Conservation (phyloP, 2,797 vertebrate genomes). For the Gastrophryne carolinensis region DNA sequence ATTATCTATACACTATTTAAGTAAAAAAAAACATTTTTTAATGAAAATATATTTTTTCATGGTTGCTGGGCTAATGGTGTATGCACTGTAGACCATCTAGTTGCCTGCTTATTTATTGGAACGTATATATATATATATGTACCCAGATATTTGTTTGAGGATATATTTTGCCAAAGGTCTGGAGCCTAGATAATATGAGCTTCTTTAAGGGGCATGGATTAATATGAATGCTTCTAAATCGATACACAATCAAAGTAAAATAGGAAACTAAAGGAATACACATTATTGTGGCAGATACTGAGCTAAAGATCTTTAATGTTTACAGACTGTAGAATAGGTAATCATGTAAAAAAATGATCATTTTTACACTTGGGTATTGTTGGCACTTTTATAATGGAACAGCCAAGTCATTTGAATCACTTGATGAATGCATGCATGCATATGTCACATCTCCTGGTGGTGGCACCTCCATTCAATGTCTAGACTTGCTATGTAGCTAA, state of each 20-base stretch:
- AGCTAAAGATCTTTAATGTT: background rate
- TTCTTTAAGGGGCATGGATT: too few relatives aligned
- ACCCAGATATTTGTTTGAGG: too few relatives aligned
- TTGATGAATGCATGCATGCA: background rate
- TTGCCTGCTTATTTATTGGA: background rate
- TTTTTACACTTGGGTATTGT: background rate
- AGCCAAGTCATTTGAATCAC: conserved; percentile 5
- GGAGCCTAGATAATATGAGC: too few relatives aligned
- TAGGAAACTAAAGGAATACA: too few relatives aligned
- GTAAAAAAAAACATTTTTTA: background rate
- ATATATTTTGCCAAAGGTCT: too few relatives aligned
- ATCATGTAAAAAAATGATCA: background rate
- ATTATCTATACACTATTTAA: background rate
- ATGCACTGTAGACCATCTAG: background rate
- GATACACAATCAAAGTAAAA: too few relatives aligned
- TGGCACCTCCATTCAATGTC: conserved; percentile 34
- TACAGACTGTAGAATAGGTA: background rate
- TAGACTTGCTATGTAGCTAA: conserved; percentile 18
- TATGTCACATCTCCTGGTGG: conserved; percentile 37
- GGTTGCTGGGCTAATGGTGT: background rate
- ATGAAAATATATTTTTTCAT: background rate
- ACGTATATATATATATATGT: background rate
- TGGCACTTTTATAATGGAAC: background rate
- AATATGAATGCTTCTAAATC: too few relatives aligned
- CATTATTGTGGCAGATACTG: background rate